Conservation (phyloP, 2,888 invertebrate species). For the Andrena bicolor region DNA sequence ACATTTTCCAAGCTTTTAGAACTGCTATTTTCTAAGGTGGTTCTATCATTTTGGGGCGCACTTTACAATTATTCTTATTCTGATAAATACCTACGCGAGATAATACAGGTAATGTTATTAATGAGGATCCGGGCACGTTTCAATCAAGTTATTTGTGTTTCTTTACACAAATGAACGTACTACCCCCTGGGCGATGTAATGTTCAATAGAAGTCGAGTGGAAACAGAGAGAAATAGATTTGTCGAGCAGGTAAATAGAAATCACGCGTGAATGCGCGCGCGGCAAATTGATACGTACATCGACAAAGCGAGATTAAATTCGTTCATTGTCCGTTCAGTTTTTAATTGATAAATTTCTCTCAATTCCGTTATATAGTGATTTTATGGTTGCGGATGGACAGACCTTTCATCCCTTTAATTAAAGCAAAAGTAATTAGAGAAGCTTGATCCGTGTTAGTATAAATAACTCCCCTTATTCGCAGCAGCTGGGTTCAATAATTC, state of each 20-base stretch:
- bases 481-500: slow-evolving; percentile 20
- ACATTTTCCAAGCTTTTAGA: no score
- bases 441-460: slow-evolving; percentile 13
- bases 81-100: no score
- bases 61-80: no score
- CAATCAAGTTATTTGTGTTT: background rate
- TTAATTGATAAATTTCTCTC: slow-evolving; percentile 5
- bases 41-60: no score
- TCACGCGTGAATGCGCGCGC: background rate
- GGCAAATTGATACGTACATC: background rate
- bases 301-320: background rate
- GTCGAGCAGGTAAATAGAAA: background rate
- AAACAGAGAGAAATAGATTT: slow-evolving; percentile 1
- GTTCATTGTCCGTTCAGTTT: slow-evolving; percentile 5
- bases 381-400: background rate
- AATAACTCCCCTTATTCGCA: slow-evolving; percentile 25
- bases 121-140: background rate
- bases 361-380: slow-evolving; percentile 34
- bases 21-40: no score
- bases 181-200: slow-evolving; percentile 4
- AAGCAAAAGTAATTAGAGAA: slow-evolving; percentile 30
- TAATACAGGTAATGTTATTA: no score
- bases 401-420: slow-evolving; percentile 28
- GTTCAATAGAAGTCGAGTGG: background rate
- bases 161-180: background rate